Evolutionary conservation across 2,888 invertebrate genomes (phyloP).

Genomic region (Ophion slaviceki): DNA sequence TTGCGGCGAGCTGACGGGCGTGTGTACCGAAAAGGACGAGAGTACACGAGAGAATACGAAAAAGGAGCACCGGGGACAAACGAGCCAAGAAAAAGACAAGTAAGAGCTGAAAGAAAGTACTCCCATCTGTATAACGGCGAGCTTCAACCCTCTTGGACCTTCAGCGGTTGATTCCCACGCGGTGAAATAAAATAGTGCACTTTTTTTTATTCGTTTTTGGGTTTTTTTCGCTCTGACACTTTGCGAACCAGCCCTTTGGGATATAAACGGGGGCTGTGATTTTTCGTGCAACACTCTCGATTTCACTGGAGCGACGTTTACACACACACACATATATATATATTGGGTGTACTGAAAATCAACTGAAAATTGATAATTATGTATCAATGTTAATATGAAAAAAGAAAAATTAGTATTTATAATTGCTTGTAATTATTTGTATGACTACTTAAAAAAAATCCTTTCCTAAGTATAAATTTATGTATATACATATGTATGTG

Average conservation of each 20-base stretch:
- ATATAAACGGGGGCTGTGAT: constrained; percentile 31
- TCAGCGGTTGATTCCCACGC: constrained; percentile 68
- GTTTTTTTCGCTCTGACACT: constrained; percentile 41
- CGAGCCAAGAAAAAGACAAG: constrained; percentile 50
- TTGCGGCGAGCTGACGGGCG: too few species aligned
- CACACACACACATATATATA: too few species aligned
- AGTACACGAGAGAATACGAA: too few species aligned
- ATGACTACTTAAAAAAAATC: too few species aligned
- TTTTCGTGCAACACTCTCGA: constrained; percentile 4
- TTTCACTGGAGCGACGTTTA: not conserved
- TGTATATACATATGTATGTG: too few species aligned
- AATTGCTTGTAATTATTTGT: too few species aligned
- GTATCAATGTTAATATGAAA: too few species aligned
- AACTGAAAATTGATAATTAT: too few species aligned
- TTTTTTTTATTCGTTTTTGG: not conserved
- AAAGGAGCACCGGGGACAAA: constrained; percentile 2
- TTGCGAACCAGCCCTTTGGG: constrained; percentile 50
- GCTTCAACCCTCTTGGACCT: constrained; percentile 40
- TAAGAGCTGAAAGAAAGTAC: constrained; percentile 30
- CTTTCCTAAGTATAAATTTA: too few species aligned
- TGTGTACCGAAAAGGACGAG: too few species aligned
- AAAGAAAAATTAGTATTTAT: too few species aligned
- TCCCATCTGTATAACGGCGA: constrained; percentile 13
- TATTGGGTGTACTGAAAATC: too few species aligned
- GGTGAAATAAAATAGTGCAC: constrained; percentile 69